Conservation (phyloP, 2,797 vertebrate species). For the Potorous gilbertii region DNA sequence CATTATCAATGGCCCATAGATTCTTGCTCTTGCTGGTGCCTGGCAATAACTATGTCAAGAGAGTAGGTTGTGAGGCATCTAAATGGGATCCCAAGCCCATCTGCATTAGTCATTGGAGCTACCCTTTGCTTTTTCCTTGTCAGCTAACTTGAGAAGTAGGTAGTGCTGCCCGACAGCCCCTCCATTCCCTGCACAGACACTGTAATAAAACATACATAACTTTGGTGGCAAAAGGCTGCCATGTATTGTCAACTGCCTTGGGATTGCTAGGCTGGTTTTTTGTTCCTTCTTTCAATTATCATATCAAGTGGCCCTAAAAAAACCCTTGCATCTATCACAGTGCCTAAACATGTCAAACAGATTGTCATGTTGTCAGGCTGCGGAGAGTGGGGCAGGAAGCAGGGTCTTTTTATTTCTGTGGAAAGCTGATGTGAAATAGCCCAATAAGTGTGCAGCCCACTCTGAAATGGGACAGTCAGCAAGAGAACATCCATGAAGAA, state of each 20-base stretch:
- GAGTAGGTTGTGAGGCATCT: background rate
- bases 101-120: background rate
- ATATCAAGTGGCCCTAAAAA: background rate
- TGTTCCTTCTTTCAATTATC: background rate
- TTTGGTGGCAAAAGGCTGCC: background rate
- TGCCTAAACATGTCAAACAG: background rate
- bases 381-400: background rate
- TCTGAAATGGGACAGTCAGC: background rate
- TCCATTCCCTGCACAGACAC: background rate
- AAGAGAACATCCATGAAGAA: background rate
- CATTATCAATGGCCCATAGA: background rate
- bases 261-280: conserved; percentile 6
- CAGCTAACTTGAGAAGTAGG: background rate
- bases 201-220: background rate
- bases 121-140: background rate
- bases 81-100: background rate
- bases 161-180: background rate
- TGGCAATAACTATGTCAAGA: background rate
- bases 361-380: background rate
- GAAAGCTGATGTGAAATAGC: background rate
- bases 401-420: background rate
- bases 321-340: background rate
- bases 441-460: background rate
- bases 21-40: background rate
- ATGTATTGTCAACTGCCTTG: conserved; percentile 11